A percentile compares a stretch with the other conserved stretches of the same genome.
Evolutionary conservation across 2,888 invertebrate species (phyloP).

Genomic region (Zhuqinia jingwanae): DNA sequence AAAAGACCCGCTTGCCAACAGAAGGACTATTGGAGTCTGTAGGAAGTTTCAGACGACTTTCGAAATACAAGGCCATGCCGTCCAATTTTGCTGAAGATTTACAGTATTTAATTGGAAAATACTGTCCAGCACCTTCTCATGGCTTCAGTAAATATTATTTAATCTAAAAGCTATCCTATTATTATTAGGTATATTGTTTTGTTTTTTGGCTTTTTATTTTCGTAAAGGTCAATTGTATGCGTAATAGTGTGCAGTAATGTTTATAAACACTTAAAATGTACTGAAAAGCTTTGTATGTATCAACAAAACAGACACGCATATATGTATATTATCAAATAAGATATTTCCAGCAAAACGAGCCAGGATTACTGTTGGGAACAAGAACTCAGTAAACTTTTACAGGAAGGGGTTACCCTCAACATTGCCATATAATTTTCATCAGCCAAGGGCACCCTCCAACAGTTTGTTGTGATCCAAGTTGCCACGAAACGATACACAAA

Average conservation of each 20-base stretch:
- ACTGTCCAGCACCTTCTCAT: background rate
- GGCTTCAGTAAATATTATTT: background rate
- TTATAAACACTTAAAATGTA: too few relatives aligned
- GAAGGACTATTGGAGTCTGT: slow-evolving; percentile 54
- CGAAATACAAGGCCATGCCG: slow-evolving; percentile 61
- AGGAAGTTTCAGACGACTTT: slow-evolving; percentile 66
- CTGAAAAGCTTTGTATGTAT: too few relatives aligned
- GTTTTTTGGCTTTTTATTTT: too few relatives aligned
- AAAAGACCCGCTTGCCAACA: slow-evolving; percentile 85
- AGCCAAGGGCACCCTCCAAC: too few relatives aligned
- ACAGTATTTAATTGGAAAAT: background rate
- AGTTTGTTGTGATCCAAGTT: slow-evolving; percentile 24
- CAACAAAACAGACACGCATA: too few relatives aligned
- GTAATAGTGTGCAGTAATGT: too few relatives aligned
- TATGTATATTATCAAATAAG: too few relatives aligned
- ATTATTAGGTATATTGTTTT: too few relatives aligned
- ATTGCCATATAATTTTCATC: background rate
- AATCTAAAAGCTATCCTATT: too few relatives aligned
- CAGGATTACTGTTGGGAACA: too few relatives aligned
- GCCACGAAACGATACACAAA: slow-evolving; percentile 19
- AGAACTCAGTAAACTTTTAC: background rate
- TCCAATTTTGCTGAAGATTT: background rate
- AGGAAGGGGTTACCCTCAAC: background rate
- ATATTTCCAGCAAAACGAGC: too few relatives aligned
- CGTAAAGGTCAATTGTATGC: too few relatives aligned